Evolutionary conservation across 2,888 invertebrate species (phyloP).

Genomic region (Parnassius mnemosyne): DNA sequence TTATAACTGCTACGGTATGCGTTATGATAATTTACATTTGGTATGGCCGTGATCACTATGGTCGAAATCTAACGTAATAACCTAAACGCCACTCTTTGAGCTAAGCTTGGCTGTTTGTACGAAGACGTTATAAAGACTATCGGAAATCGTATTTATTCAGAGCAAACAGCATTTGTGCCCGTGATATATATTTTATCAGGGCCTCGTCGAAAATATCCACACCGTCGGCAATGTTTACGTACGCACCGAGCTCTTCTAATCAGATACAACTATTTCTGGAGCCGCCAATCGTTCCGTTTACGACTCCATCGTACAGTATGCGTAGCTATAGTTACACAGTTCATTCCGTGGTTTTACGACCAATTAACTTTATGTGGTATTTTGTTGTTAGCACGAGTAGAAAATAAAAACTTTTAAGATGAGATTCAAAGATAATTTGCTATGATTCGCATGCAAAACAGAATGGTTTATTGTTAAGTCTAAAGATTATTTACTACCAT

Average conservation of each 20-base stretch:
- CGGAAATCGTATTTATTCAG: background rate
- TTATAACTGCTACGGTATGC: too few species aligned
- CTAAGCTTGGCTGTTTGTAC: too few species aligned
- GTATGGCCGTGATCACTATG: too few species aligned
- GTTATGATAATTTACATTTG: too few species aligned
- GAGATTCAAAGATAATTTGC: too few species aligned
- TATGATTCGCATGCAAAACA: too few species aligned
- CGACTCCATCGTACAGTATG: conserved; percentile 12
- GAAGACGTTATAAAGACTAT: too few species aligned
- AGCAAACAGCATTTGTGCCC: background rate
- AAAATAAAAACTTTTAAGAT: background rate
- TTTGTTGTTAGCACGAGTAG: background rate
- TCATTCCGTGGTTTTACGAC: conserved; percentile 10
- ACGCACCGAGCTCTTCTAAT: conserved; percentile 20
- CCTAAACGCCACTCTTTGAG: too few species aligned
- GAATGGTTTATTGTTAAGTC: background rate
- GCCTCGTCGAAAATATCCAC: conserved; percentile 6
- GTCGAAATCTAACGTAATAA: too few species aligned
- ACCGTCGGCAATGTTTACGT: conserved; percentile 18
- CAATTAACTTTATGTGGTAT: conserved; percentile 16
- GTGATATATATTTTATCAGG: conserved; percentile 15
- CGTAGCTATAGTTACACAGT: conserved; percentile 15
- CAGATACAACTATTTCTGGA: conserved; percentile 21
- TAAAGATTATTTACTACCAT: too few species aligned
- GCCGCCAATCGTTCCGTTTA: conserved; percentile 20